Evolutionary conservation across 2,888 invertebrate species (phyloP).

Genomic region (Hirudinaria manillensis): DNA sequence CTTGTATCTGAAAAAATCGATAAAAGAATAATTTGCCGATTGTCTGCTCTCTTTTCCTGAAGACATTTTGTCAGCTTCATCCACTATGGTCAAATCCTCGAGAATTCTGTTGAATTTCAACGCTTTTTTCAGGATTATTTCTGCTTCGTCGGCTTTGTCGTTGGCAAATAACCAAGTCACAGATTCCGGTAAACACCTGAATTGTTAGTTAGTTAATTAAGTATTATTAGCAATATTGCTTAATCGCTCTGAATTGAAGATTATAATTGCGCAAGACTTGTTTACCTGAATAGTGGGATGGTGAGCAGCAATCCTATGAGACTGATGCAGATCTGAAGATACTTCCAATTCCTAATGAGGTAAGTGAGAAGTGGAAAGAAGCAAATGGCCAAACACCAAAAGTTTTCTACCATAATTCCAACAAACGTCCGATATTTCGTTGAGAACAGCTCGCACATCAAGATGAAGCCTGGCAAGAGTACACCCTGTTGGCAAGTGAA

Average conservation of each 20-base stretch:
- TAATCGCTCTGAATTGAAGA: no score
- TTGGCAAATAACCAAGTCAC: constrained; percentile 37
- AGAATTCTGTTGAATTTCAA: constrained; percentile 31
- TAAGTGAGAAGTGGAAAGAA: constrained; percentile 37
- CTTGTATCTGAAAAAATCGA: constrained; percentile 11
- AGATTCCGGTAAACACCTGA: constrained; percentile 37
- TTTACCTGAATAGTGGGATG: constrained; percentile 37
- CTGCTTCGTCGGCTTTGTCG: constrained; percentile 33
- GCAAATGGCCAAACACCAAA: constrained; percentile 39
- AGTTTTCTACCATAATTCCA: constrained; percentile 35
- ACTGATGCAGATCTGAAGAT: constrained; percentile 37
- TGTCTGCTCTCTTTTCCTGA: neutral
- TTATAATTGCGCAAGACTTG: no score
- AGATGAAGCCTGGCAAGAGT: constrained; percentile 38
- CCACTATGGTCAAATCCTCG: neutral
- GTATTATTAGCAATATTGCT: no score
- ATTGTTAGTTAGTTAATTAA: no score
- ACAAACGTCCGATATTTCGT: constrained; percentile 38
- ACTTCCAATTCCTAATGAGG: constrained; percentile 37
- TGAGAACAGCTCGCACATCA: constrained; percentile 41
- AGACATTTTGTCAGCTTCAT: neutral
- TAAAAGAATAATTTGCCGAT: constrained; percentile 1
- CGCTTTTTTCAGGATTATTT: constrained; percentile 34
- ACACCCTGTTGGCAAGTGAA: constrained; percentile 39
- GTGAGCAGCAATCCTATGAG: constrained; percentile 32